Evolutionary conservation across 2,113 vertebrate genomes (phyloP), one percentile per base, ranked within the genome.

Genomic region (Chaetorhynchus papuensis): DNA sequence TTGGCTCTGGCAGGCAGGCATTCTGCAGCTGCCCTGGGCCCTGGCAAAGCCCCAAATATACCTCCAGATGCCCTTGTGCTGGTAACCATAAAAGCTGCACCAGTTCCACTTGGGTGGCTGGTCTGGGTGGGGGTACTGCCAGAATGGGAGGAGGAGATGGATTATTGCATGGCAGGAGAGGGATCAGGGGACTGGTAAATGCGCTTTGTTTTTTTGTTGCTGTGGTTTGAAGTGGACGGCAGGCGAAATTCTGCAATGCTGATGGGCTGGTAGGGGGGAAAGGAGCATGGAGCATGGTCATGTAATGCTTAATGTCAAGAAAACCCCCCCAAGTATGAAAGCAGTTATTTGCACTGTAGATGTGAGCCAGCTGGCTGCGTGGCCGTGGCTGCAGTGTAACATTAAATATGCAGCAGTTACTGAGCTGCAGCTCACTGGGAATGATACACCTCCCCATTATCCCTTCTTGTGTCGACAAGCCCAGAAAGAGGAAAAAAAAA

Each of bases 361-460:
- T 65, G 66, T 68, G 52, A 93, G 85, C 61, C 90, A 95, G 61
- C 92, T 94, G 90, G 84, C 78, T 85, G 65, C 21, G 31, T 85
- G 92, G 66, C 39, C 44, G 20, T 23, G 79, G 75, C 66, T 96
- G 85, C 82, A 94, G 90, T 35, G 50, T 5, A 30, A 24, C 71
- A 93, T 92, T 85, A 92, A 95, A 88, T 92, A 96, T 96, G 87
- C 86, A 92, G 90, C 68, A 95, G 79, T 66, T 83, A 83, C 63
- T 83, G 88, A 94, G 39, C 94, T 85, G 54, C 63, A 92, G 83
- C 87, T 94, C 7, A 2, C 82, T 92, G 82, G 89, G 92, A 88
- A 61, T 69, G 50, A 92, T 86, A 50, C 77, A 93, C 61, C 33
- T 96, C 59, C 70, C 63, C 85, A 86, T 90, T 97, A 96, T 66